These are phyloP conservation scores for Oegoconia quadripuncta DNA, from an alignment of 2,888 invertebrate species.

Conservation along the genomic window DNA sequence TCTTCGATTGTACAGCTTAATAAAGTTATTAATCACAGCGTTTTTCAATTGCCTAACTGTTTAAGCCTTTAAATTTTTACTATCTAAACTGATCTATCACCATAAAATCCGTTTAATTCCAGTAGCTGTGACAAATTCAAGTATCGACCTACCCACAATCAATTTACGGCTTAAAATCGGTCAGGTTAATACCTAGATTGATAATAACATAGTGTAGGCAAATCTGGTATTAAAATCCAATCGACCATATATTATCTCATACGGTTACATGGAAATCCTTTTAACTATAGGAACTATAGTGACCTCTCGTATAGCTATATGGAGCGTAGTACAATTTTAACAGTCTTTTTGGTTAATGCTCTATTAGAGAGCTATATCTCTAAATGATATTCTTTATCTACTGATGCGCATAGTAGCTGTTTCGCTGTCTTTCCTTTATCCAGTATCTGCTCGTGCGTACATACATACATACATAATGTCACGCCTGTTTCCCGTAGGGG, in stretches of 20 bases:
- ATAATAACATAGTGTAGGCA: conserved; percentile 52
- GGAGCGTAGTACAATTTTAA: too few relatives aligned
- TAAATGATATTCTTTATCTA: too few relatives aligned
- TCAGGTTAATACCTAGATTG: conserved; percentile 24
- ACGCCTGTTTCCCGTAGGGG: too few relatives aligned
- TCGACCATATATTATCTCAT: conserved; percentile 64
- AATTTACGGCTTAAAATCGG: conserved; percentile 45
- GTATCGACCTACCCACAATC: conserved; percentile 27
- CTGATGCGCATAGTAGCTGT: too few relatives aligned
- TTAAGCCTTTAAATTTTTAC: background rate
- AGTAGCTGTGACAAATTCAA: conserved; percentile 19
- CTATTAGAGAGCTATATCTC: too few relatives aligned
- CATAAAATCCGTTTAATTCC: conserved; percentile 1
- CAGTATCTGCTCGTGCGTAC: too few relatives aligned
- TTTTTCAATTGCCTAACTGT: too few relatives aligned
- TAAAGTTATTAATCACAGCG: too few relatives aligned
- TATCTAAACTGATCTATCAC: background rate
- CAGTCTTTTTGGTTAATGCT: too few relatives aligned
- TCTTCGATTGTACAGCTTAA: too few relatives aligned
- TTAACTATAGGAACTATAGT: conserved; percentile 42
- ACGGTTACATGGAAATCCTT: conserved; percentile 63
- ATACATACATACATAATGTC: too few relatives aligned
- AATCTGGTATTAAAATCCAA: conserved; percentile 70
- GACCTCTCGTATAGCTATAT: background rate
- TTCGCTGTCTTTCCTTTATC: too few relatives aligned